Conservation (phyloP, 2,888 invertebrate genomes). For the Drosophila kambysellisi region DNA sequence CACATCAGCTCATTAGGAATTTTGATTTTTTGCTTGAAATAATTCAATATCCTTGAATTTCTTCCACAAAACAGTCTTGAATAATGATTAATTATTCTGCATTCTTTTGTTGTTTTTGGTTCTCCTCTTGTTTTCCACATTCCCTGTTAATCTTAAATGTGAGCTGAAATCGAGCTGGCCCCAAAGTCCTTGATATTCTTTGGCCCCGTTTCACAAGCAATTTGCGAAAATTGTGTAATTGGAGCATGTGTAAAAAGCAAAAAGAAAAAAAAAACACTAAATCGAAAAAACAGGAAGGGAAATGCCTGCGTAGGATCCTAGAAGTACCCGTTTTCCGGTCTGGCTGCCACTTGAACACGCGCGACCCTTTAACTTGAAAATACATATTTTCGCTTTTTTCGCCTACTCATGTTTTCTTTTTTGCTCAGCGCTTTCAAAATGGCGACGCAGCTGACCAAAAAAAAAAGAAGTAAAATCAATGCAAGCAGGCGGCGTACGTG, state of each 20-base stretch:
- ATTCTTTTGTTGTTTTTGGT: not conserved
- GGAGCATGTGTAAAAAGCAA: constrained; percentile 50
- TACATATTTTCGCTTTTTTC: constrained; percentile 14
- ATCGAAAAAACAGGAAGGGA: constrained; percentile 3
- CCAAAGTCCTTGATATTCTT: constrained; percentile 17
- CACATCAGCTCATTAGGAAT: not conserved
- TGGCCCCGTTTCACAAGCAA: constrained; percentile 31
- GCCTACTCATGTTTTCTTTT: not conserved
- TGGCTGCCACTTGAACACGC: constrained; percentile 64
- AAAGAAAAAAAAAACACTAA: constrained; percentile 19
- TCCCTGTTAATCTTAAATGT: constrained; percentile 10
- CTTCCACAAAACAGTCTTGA: not conserved
- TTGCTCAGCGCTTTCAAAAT: constrained; percentile 58
- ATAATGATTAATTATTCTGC: not conserved
- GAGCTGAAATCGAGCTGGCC: constrained; percentile 7
- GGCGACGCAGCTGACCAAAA: constrained; percentile 60
- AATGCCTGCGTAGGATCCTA: not conserved
- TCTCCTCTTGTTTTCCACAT: not conserved
- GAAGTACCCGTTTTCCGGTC: constrained; percentile 32
- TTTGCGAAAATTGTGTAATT: constrained; percentile 38
- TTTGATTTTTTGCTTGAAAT: not conserved
- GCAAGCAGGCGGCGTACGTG: constrained; percentile 42
- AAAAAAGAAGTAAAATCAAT: constrained; percentile 59
- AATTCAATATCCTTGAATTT: not conserved
- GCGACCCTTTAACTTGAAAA: constrained; percentile 39